These are phyloP conservation scores for Bradypus variegatus DNA, from an alignment of 2,797 vertebrate species.

Conservation along the genomic window DNA sequence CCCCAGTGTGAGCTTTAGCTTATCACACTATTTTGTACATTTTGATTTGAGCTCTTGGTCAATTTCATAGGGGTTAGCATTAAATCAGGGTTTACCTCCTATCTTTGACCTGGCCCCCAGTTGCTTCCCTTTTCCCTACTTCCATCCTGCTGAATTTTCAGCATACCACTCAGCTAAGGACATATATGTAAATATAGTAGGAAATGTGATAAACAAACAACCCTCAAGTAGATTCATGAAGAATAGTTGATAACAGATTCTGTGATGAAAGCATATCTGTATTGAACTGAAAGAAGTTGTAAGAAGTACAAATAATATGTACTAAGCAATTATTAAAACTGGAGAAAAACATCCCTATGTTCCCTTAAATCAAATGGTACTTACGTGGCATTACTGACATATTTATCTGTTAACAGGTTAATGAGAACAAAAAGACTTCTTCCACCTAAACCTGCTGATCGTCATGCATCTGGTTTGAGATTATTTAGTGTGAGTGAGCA, in stretches of 20 bases:
- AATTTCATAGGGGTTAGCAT: not conserved
- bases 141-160: not conserved
- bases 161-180: not conserved
- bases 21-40: not conserved
- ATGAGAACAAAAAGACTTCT: not conserved
- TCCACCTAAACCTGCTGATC: not conserved
- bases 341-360: not conserved
- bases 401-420: not conserved
- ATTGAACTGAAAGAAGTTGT: not conserved
- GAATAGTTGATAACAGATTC: not conserved
- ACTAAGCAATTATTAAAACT: not conserved
- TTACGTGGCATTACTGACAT: not conserved
- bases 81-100: not conserved
- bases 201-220: constrained; percentile 9
- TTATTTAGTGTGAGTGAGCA: constrained; percentile 28
- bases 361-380: not conserved
- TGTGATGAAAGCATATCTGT: not conserved
- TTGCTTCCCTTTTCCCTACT: not conserved
- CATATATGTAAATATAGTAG: not conserved
- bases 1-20: not conserved
- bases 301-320: not conserved
- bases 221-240: not conserved
- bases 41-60: not conserved
- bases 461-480: constrained; percentile 41
- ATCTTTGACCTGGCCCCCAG: not conserved